Evolutionary conservation across 2,113 vertebrate species (phyloP), one percentile per base, ranked within the genome.

Genomic region (Hemiprocne comata): DNA sequence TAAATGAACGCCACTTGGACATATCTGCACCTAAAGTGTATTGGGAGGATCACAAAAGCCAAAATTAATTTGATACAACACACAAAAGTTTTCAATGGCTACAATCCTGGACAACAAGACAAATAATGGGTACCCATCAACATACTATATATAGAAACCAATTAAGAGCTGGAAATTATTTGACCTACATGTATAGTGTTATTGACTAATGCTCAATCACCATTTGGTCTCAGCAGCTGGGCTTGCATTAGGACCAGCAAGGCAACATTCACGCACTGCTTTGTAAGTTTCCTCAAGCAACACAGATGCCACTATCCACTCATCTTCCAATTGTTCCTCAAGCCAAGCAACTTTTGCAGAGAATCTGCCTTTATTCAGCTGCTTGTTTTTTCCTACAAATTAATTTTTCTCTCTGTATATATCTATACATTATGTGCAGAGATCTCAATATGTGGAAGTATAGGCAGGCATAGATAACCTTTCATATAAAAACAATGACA

Each of bases 291-390:
- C 34, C 57, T 58, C 25, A 38, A 91, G 16, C 13, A 91, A 65
- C 50, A 55, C 9, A 33, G 2, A 15, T 1, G 0, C 13, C 34
- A 7, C 64, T 69, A 51, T 17, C 42, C 5, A 4, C 20, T 31
- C 53, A 58, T 36, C 65, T 83, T 87, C 51, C 60, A 80, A 15
- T 6, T 89, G 54, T 50, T 93, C 50, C 81, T 93, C 87, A 84
- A 72, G 31, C 77, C 69, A 48, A 66, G 13, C 12, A 28, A 34
- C 85, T 85, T 76, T 94, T 80, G 90, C 16, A 91, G 20, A 80
- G 50, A 58, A 65, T 8, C 33, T 50, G 25, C 55, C 55, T 80
- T 64, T 77, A 69, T 74, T 74, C 0, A 0, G 19, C 54, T 79
- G 11, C 29, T 93, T 82, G 19, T 2, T 77, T 91, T 74, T 29